Conservation (phyloP, 2,888 invertebrate species). For the Drosophila pseudotakahashii region DNA sequence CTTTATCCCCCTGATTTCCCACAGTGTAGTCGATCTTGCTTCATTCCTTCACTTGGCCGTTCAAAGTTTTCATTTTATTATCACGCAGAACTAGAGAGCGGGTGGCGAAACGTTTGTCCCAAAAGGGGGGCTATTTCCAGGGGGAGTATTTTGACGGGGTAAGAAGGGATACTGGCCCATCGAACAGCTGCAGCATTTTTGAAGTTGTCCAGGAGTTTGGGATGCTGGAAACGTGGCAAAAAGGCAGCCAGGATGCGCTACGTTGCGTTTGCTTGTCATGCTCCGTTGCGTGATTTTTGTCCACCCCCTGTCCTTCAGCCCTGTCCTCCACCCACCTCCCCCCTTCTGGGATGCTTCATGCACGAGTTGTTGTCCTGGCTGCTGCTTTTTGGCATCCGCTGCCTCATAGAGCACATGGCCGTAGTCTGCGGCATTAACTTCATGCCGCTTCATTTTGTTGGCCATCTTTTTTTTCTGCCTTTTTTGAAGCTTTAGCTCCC, state of each 20-base stretch:
- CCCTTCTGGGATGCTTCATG: constrained; percentile 58
- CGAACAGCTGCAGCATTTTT: constrained; percentile 61
- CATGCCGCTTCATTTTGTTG: constrained; percentile 53
- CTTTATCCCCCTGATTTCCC: not conserved
- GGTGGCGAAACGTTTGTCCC: constrained; percentile 4
- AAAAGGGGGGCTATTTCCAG: constrained; percentile 2
- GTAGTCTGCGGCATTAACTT: constrained; percentile 50
- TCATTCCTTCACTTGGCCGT: constrained; percentile 49
- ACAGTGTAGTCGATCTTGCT: constrained; percentile 24
- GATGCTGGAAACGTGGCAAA: constrained; percentile 52
- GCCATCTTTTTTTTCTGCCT: constrained; percentile 22
- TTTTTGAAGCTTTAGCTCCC: constrained; percentile 18
- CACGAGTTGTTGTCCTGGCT: constrained; percentile 63
- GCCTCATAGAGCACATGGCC: constrained; percentile 48
- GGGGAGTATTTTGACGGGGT: constrained; percentile 23
- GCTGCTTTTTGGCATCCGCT: constrained; percentile 43
- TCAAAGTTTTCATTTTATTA: constrained; percentile 76
- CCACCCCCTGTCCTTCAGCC: constrained; percentile 34
- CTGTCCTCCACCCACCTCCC: constrained; percentile 18
- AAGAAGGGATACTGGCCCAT: constrained; percentile 6
- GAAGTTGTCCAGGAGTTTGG: constrained; percentile 59
- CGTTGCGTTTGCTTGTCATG: constrained; percentile 80
- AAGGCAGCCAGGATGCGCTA: constrained; percentile 72
- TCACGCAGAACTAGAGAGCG: constrained; percentile 68
- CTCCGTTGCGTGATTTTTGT: constrained; percentile 76